Conservation (phyloP, 1,140 invertebrate species). For the Ectropis grisescens region DNA sequence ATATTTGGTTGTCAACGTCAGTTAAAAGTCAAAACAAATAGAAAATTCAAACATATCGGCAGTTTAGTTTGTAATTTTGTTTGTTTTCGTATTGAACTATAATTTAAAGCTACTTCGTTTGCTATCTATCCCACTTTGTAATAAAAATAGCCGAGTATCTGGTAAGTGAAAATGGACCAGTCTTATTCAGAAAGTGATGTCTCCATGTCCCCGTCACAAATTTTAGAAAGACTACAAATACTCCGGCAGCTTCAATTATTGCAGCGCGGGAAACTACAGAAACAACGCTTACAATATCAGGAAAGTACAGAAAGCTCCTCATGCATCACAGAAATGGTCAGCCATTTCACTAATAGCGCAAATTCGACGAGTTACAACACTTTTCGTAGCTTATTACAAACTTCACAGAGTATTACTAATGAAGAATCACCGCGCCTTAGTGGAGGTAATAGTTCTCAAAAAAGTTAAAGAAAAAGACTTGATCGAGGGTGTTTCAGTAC, state of each 20-base stretch:
- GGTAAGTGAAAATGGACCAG: slow-evolving; percentile 43
- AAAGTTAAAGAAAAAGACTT: slow-evolving; percentile 27
- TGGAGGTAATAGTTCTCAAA: slow-evolving; percentile 14
- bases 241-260: slow-evolving; percentile 45
- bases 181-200: slow-evolving; percentile 50
- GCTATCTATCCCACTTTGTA: too few relatives aligned
- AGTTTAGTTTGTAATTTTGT: too few relatives aligned
- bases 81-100: too few relatives aligned
- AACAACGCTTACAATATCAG: slow-evolving; percentile 41
- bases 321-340: slow-evolving; percentile 52
- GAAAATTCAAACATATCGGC: too few relatives aligned
- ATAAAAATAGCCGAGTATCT: too few relatives aligned
- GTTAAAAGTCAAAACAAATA: too few relatives aligned
- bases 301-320: slow-evolving; percentile 39
- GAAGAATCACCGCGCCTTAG: slow-evolving; percentile 17
- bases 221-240: slow-evolving; percentile 50
- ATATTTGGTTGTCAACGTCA: too few relatives aligned
- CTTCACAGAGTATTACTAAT: slow-evolving; percentile 21
- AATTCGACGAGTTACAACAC: slow-evolving; percentile 56
- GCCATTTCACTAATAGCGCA: slow-evolving; percentile 55
- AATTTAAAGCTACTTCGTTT: too few relatives aligned
- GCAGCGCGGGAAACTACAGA: slow-evolving; percentile 52
- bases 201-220: slow-evolving; percentile 50
- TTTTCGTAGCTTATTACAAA: slow-evolving; percentile 47
- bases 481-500: slow-evolving; percentile 46